These are phyloP conservation scores for Julus scandinavius DNA, from an alignment of 2,888 invertebrate genomes.

Conservation along the genomic window DNA sequence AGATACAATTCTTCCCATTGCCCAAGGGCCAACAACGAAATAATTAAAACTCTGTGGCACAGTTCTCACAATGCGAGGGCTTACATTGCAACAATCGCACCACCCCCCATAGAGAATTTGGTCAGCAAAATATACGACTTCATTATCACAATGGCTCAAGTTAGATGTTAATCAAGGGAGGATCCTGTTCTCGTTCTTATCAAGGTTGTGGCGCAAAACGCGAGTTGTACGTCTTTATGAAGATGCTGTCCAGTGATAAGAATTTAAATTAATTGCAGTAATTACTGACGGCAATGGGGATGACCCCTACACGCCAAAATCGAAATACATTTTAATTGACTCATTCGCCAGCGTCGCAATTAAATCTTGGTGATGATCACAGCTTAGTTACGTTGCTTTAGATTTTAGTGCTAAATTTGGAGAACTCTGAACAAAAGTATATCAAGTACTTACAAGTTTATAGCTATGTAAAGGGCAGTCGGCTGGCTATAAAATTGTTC, in stretches of 20 bases:
- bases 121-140: constrained; percentile 11
- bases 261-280: not conserved
- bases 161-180: constrained; percentile 37
- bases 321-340: not conserved
- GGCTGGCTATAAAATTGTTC: too few relatives aligned
- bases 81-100: not conserved
- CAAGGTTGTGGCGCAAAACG: constrained; percentile 29
- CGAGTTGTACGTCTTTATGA: constrained; percentile 16
- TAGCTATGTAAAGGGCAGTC: too few relatives aligned
- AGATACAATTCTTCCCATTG: not conserved
- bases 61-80: constrained; percentile 21
- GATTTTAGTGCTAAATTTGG: not conserved
- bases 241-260: constrained; percentile 21
- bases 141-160: constrained; percentile 29
- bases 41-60: not conserved
- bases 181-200: constrained; percentile 31
- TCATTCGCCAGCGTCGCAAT: not conserved
- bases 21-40: not conserved
- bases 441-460: too few relatives aligned
- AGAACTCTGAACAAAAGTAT: too few relatives aligned
- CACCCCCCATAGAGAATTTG: constrained; percentile 20
- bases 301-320: not conserved
- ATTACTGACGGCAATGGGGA: not conserved
- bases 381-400: not conserved
- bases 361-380: not conserved